phyloP scores from a whole-genome alignment of 2,113 vertebrate species.

The Microcebus murinus region DNA sequence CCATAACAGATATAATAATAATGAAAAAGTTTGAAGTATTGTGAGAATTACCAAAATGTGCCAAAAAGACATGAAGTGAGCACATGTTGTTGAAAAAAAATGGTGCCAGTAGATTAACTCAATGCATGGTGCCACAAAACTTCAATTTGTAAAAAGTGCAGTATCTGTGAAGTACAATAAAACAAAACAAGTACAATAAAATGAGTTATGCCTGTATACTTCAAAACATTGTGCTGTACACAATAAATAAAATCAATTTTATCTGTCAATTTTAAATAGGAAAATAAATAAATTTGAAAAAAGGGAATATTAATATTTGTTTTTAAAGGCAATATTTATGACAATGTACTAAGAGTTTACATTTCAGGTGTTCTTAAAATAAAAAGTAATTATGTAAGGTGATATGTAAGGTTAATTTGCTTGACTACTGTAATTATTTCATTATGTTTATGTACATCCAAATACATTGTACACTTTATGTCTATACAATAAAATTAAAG shows the following conservation, averaged over 20 bases:
- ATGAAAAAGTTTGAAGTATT: neutral
- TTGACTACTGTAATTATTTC: neutral
- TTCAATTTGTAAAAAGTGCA: neutral
- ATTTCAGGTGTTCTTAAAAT: neutral
- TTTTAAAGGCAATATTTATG: neutral
- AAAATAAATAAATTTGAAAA: neutral
- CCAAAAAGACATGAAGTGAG: too few species aligned
- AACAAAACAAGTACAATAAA: neutral
- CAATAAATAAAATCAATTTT: neutral
- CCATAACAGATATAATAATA: neutral
- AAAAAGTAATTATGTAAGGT: neutral
- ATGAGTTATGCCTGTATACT: neutral
- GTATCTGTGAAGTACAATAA: neutral
- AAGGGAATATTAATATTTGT: neutral
- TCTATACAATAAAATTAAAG: neutral
- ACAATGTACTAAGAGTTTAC: neutral
- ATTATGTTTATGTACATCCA: neutral
- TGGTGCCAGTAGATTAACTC: neutral
- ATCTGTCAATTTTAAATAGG: neutral
- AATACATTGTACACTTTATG: neutral
- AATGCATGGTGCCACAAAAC: neutral
- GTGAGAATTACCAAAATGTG: neutral
- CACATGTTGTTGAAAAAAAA: neutral
- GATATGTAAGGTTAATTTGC: neutral
- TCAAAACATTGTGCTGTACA: neutral